These are phyloP conservation scores for Laterallus jamaicensis DNA, from an alignment of 2,113 vertebrate genomes.

Conservation along the genomic window DNA sequence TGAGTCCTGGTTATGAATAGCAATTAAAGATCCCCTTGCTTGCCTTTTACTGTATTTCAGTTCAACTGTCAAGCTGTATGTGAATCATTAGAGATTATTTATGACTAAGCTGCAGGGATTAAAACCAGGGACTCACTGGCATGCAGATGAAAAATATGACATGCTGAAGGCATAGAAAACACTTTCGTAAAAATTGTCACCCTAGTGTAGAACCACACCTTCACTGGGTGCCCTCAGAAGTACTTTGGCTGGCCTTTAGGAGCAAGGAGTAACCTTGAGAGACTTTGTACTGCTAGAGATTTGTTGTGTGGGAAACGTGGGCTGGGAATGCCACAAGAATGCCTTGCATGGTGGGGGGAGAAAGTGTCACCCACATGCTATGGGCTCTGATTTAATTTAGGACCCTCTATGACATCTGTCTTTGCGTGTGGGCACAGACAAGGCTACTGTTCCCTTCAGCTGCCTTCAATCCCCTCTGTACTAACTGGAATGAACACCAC, in stretches of 20 bases:
- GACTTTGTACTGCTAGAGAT: not conserved
- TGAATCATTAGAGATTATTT: not conserved
- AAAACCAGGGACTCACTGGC: not conserved
- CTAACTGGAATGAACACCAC: not conserved
- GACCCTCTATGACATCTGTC: not conserved
- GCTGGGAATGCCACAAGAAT: not conserved
- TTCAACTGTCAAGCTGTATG: not conserved
- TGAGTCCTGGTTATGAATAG: not conserved
- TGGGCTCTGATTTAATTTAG: not conserved
- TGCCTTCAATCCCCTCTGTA: not conserved
- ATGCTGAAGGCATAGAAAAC: not conserved
- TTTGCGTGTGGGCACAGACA: not conserved
- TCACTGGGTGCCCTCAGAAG: not conserved
- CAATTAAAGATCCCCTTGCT: not conserved
- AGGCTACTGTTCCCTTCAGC: not conserved
- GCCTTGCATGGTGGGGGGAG: not conserved
- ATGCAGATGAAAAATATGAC: not conserved
- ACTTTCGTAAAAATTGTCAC: not conserved
- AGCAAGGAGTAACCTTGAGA: not conserved
- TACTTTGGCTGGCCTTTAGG: not conserved
- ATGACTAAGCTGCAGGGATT: not conserved
- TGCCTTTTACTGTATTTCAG: conserved; percentile 4
- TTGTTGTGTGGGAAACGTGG: not conserved
- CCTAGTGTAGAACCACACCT: not conserved
- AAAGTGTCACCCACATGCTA: not conserved